Percentiles rank a stretch among this genome's conserved stretches.
These are phyloP conservation scores for Helobdella robusta DNA, from an alignment of 2,888 invertebrate genomes.

Conservation along the genomic window DNA sequence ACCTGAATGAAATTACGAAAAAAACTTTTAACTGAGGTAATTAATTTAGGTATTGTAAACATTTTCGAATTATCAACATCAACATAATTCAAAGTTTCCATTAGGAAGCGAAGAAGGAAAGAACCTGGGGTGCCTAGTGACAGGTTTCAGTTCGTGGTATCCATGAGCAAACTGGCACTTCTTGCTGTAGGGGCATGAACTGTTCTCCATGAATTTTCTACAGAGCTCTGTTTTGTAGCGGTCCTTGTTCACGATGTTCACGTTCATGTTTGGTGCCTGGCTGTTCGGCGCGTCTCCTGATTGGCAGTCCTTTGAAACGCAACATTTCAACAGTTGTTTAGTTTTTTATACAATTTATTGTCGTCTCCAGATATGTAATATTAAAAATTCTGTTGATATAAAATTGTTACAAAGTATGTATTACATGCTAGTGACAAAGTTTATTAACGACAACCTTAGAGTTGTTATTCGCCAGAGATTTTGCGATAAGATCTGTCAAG, in stretches of 20 bases:
- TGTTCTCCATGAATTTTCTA: slow-evolving; percentile 84
- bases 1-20: slow-evolving; percentile 53
- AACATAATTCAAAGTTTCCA: no score
- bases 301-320: neutral
- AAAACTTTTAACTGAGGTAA: no score
- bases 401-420: no score
- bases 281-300: no score
- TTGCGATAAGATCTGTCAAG: slow-evolving; percentile 9
- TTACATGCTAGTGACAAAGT: neutral
- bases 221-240: slow-evolving; percentile 93
- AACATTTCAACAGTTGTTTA: neutral
- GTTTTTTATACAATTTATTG: no score
- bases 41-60: no score
- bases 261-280: no score
- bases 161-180: slow-evolving; percentile 98
- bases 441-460: neutral
- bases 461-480: slow-evolving; percentile 12
- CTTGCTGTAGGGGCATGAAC: slow-evolving; percentile 88
- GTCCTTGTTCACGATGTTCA: slow-evolving; percentile 18
- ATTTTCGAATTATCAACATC: no score
- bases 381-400: no score
- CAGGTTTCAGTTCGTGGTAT: slow-evolving; percentile 74
- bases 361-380: no score
- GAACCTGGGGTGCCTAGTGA: slow-evolving; percentile 77
- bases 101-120: no score